A percentile compares a stretch with the other conserved stretches of the same genome.
phyloP scores from a whole-genome alignment of 2,113 vertebrate species.

The Chinchilla lanigera region DNA sequence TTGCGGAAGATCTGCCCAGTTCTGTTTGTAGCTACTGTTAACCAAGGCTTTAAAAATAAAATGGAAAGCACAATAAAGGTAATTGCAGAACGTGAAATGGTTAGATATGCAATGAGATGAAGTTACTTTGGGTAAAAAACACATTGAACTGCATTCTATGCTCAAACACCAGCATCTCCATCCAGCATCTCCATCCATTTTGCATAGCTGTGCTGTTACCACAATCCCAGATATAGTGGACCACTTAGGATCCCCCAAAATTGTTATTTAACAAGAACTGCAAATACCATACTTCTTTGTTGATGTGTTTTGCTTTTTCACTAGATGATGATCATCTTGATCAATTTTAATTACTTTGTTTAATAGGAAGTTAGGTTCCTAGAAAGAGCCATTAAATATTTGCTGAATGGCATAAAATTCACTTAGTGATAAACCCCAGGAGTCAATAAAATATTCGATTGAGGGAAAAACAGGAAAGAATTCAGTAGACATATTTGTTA shows the following conservation, averaged over 20 bases:
- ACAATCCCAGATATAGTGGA: not conserved
- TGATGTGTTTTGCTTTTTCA: not conserved
- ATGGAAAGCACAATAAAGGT: not conserved
- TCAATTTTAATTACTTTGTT: not conserved
- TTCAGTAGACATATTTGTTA: not conserved
- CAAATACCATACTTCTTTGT: not conserved
- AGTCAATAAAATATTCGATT: not conserved
- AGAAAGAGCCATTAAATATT: not conserved
- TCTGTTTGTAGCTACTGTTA: not conserved
- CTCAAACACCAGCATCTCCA: no score
- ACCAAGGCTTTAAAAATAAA: not conserved
- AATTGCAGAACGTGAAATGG: not conserved
- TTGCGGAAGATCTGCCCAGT: not conserved
- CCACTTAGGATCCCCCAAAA: not conserved
- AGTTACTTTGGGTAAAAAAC: not conserved
- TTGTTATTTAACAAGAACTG: not conserved
- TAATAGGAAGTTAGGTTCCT: not conserved
- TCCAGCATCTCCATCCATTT: not conserved
- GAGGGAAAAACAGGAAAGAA: not conserved
- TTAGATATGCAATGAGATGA: not conserved
- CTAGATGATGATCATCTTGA: not conserved
- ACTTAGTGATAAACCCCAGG: not conserved
- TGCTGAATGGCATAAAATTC: not conserved
- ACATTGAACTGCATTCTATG: not conserved
- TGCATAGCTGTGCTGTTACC: not conserved